Percentiles rank a stretch among this genome's conserved stretches.
phyloP scores from a whole-genome alignment of 2,888 invertebrate species.

The Poecilobothrus nobilitatus region DNA sequence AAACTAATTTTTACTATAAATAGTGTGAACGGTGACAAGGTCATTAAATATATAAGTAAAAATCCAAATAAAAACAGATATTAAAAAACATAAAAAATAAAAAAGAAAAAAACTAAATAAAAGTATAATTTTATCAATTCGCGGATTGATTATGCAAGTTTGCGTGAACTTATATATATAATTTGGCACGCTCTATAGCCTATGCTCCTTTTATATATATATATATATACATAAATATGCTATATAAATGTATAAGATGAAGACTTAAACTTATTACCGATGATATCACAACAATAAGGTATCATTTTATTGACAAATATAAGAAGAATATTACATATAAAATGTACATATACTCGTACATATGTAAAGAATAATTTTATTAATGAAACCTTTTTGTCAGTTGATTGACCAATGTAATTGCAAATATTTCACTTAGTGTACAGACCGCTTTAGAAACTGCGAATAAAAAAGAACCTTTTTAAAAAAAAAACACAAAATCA shows the following conservation, averaged over 20 bases:
- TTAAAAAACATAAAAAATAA: background rate
- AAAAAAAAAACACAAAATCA: no score
- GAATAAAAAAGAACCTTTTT: no score
- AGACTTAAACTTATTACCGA: background rate
- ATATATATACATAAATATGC: background rate
- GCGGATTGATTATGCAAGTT: constrained; percentile 1
- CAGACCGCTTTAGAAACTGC: no score
- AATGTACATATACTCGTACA: no score
- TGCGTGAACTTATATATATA: background rate
- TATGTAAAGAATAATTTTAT: no score
- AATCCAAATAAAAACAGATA: background rate
- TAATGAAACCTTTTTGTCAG: no score
- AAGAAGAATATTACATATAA: no score
- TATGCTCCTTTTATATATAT: background rate
- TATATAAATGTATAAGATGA: background rate
- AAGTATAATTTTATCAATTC: background rate
- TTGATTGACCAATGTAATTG: no score
- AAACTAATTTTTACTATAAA: background rate
- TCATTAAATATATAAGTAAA: background rate
- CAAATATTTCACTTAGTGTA: no score
- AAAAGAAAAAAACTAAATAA: background rate
- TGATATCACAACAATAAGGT: no score
- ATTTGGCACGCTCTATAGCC: background rate
- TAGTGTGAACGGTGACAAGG: constrained; percentile 6
- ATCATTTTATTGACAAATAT: no score